phyloP scores from a whole-genome alignment of 2,888 invertebrate species.

The Anticlea derivata region DNA sequence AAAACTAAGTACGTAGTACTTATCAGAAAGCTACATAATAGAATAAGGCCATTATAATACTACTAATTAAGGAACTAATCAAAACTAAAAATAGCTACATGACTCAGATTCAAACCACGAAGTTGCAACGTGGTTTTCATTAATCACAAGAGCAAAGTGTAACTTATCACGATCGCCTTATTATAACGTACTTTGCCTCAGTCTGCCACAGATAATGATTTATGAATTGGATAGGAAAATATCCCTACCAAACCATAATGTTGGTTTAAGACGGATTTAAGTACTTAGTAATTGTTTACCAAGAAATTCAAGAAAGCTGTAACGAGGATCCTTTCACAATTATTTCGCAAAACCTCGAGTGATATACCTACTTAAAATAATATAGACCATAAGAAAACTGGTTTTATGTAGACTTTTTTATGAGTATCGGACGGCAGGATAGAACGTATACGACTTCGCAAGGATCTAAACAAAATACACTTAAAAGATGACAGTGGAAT shows the following conservation, averaged over 20 bases:
- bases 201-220: background rate
- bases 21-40: no score
- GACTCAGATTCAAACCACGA: background rate
- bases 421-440: background rate
- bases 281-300: no score
- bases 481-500: no score
- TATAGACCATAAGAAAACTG: background rate
- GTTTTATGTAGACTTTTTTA: background rate
- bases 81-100: background rate
- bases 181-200: slow-evolving; percentile 2
- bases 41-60: background rate
- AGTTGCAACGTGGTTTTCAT: background rate
- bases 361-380: background rate
- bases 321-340: background rate
- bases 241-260: background rate
- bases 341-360: slow-evolving; percentile 1
- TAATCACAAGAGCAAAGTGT: background rate
- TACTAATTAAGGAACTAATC: background rate
- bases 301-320: background rate
- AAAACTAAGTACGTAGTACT: no score
- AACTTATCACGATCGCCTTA: slow-evolving; percentile 1
- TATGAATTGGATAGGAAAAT: background rate
- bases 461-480: no score
- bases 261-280: background rate
- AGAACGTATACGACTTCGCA: no score